Conservation (phyloP, 2,888 invertebrate genomes). For the Agrenia bidenticulata region DNA sequence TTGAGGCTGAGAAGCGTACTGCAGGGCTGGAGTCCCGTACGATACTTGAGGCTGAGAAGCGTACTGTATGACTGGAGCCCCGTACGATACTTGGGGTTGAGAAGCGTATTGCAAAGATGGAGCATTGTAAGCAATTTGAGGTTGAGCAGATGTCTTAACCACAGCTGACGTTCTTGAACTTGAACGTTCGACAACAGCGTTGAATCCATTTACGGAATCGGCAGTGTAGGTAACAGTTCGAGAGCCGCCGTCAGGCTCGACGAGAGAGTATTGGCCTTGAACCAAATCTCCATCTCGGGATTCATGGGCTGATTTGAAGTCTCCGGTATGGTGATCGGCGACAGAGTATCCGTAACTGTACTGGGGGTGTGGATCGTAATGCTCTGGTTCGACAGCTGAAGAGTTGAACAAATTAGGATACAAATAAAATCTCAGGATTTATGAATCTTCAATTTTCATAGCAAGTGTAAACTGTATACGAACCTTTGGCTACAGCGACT, state of each 20-base stretch:
- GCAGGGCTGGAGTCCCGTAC: too few relatives aligned
- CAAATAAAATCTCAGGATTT: too few relatives aligned
- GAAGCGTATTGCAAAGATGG: too few relatives aligned
- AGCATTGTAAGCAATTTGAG: too few relatives aligned
- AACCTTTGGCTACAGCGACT: too few relatives aligned
- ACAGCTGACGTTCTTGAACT: conserved; percentile 29
- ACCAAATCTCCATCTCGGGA: conserved; percentile 43
- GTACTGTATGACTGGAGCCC: too few relatives aligned
- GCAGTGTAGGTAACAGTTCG: conserved; percentile 47
- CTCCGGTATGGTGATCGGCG: conserved; percentile 39
- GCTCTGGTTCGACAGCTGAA: conserved; percentile 32
- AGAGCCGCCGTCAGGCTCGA: conserved; percentile 45
- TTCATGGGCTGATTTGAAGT: conserved; percentile 34
- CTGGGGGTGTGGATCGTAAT: conserved; percentile 43
- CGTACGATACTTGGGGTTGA: too few relatives aligned
- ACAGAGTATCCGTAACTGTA: conserved; percentile 45
- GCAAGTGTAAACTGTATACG: too few relatives aligned
- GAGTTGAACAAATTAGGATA: too few relatives aligned
- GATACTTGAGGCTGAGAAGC: too few relatives aligned
- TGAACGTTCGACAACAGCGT: conserved; percentile 32
- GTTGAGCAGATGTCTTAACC: background rate
- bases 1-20: too few relatives aligned
- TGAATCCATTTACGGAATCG: conserved; percentile 41
- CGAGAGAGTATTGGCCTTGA: conserved; percentile 43
- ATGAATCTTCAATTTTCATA: too few relatives aligned